Percentiles rank a stretch among this genome's conserved stretches.
Evolutionary conservation across 2,888 invertebrate genomes (phyloP).

Genomic region (Sarcophaga variegata): DNA sequence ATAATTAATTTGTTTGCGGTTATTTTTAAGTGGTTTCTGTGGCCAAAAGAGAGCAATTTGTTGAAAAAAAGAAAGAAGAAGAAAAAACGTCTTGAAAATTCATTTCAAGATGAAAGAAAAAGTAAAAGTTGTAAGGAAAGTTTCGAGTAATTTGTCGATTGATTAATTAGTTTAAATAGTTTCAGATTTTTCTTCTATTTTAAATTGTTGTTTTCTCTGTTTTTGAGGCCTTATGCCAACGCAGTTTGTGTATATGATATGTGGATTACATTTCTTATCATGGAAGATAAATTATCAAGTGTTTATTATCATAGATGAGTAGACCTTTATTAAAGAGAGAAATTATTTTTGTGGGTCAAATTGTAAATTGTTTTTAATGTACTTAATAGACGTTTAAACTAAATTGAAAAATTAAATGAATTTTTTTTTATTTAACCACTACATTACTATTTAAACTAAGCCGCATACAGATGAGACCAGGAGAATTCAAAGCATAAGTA

Average conservation of each 20-base stretch:
- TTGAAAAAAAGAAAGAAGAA: conserved; percentile 1
- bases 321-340: not conserved
- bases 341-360: no score
- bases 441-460: no score
- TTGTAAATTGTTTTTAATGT: no score
- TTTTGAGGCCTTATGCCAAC: no score
- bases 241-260: not conserved
- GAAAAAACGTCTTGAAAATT: not conserved
- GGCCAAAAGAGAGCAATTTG: conserved; percentile 34
- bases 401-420: no score
- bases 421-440: no score
- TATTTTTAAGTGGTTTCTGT: conserved; percentile 62
- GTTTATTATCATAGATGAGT: not conserved
- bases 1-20: conserved; percentile 67
- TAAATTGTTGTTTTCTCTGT: no score
- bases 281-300: no score
- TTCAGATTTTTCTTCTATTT: conserved; percentile 22
- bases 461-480: no score
- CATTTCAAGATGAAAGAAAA: conserved; percentile 14
- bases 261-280: not conserved
- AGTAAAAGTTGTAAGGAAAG: conserved; percentile 59
- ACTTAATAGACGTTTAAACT: no score
- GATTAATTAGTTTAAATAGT: conserved; percentile 65
- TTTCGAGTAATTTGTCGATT: conserved; percentile 59
- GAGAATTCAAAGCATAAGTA: no score